Percentiles rank a stretch among this genome's conserved stretches.
Evolutionary conservation across 2,888 invertebrate genomes (phyloP).

Genomic region (Helicoverpa assulta): DNA sequence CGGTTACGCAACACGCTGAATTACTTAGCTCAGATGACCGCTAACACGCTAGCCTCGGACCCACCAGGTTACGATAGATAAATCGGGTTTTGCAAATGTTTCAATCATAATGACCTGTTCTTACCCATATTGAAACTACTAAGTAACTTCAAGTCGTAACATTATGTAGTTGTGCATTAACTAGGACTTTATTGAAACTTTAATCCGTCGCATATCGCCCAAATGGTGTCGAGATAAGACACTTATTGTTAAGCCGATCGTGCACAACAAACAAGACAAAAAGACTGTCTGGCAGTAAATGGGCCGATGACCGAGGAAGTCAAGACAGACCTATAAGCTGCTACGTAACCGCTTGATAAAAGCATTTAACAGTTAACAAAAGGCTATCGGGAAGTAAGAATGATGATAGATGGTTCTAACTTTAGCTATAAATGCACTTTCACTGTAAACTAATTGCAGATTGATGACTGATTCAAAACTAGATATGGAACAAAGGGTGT

Average conservation of each 20-base stretch:
- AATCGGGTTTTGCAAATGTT: constrained; percentile 22
- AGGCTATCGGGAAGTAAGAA: constrained; percentile 1
- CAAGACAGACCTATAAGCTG: constrained; percentile 1
- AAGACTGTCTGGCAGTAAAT: not conserved
- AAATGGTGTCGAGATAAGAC: not conserved
- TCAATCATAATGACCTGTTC: constrained; percentile 13
- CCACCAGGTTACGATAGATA: constrained; percentile 21
- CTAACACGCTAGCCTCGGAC: constrained; percentile 41
- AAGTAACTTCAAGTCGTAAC: not conserved
- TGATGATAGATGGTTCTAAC: not conserved
- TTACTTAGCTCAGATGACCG: constrained; percentile 46
- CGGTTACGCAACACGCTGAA: constrained; percentile 45
- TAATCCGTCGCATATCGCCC: not conserved
- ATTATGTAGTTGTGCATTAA: not conserved
- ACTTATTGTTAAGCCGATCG: constrained; percentile 1
- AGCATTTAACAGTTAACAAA: not conserved
- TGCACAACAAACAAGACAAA: not conserved
- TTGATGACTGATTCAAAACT: not conserved
- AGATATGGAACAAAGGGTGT: not conserved
- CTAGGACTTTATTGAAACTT: not conserved
- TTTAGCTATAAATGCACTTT: not conserved
- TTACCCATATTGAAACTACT: constrained; percentile 5
- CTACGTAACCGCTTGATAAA: not conserved
- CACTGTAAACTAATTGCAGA: not conserved
- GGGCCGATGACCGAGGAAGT: not conserved